Evolutionary conservation across 2,888 invertebrate species (phyloP).

Genomic region (Lasiommata megera): DNA sequence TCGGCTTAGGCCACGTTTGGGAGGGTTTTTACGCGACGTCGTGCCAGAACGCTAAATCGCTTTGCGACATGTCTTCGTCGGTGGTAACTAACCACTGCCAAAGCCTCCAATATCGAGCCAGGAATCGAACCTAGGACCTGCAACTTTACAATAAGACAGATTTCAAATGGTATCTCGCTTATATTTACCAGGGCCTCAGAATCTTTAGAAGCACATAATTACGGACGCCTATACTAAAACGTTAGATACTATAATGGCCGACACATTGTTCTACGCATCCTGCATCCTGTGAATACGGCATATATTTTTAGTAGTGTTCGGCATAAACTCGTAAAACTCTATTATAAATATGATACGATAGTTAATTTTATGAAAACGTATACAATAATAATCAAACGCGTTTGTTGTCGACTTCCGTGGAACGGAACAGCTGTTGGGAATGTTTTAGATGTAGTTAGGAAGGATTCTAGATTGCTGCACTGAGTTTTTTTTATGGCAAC

Average conservation of each 20-base stretch:
- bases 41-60: too few relatives aligned
- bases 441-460: background rate
- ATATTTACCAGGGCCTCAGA: background rate
- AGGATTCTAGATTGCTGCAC: background rate
- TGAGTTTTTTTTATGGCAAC: too few relatives aligned
- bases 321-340: constrained; percentile 70
- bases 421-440: constrained; percentile 27
- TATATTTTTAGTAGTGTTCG: constrained; percentile 60
- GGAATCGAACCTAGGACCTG: too few relatives aligned
- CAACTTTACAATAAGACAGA: too few relatives aligned
- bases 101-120: too few relatives aligned
- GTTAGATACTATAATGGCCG: constrained; percentile 23
- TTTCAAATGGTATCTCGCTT: too few relatives aligned
- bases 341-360: constrained; percentile 68
- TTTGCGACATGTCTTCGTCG: too few relatives aligned
- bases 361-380: constrained; percentile 66
- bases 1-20: too few relatives aligned
- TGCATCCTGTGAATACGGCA: constrained; percentile 54
- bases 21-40: too few relatives aligned
- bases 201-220: background rate
- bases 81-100: too few relatives aligned
- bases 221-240: too few relatives aligned
- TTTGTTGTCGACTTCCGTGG: constrained; percentile 59
- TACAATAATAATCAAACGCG: constrained; percentile 58
- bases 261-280: constrained; percentile 59